Evolutionary conservation across 2,888 invertebrate species (phyloP), one percentile per base, ranked within the genome.

Genomic region (Scaeva pyrastri): DNA sequence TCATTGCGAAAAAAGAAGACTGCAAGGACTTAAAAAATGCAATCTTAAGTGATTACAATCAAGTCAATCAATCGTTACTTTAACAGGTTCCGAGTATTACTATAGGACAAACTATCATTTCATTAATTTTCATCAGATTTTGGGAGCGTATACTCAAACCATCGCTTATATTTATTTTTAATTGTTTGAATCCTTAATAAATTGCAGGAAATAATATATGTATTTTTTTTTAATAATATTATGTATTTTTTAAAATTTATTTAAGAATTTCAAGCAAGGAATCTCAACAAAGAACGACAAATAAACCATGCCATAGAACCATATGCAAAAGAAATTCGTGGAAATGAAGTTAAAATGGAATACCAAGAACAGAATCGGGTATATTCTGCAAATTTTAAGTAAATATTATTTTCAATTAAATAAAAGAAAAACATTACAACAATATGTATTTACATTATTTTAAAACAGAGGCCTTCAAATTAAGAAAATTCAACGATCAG

Each of bases 301-400:
- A 90, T 91, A 78, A 88, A 89, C 76, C 91, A 92, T 23, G 88
- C 88, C 60, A 90, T 89, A 19, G 89, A 91, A 62, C 90, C 91
- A 70, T 91, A 91, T 2, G 97, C 97, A 88, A 98, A 98, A 0
- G 98, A 98, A 91, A 98, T 99, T 83, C 93, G 98, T n/a, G 99
- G 99, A 92, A 98, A 98, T 92, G 95, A 95, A 10, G 98, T 98
- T 60, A 95, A 96, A 1, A 98, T 99, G 98, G 98, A 99, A 93
- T 98, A 97, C 92, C 97, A 98, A 92, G 96, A 96, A 89, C 96
- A 96, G 16, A 97, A 96, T 7, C 94, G 97, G 45, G 97, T 98
- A 90, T 95, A 98, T 66, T 96, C 97, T 48, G 97, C 98, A 66
- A 97, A 96, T 91, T 98, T 98, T 93, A 94, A 96, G 94, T 96